Base-by-base conservation (phyloP, 2,888 invertebrate species). In the Mamestra brassicae region DNA sequence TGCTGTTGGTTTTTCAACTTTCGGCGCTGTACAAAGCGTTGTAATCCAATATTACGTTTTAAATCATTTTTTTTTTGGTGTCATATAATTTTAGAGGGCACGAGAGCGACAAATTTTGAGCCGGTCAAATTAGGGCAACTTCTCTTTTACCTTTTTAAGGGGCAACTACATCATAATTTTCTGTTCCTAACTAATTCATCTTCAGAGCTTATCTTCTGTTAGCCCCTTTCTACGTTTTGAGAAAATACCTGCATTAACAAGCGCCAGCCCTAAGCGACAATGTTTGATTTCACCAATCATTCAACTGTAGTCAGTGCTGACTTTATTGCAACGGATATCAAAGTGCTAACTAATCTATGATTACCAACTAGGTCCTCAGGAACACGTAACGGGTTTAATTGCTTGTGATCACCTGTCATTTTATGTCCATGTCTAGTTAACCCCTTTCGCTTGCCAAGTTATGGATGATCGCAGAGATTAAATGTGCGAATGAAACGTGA, bases 331-430 rank as follows among this genome's bases (percentile, higher is more conserved):
- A 36, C 61, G 82, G 84, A 75, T 72, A 82, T 73, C 70, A 58
- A 63, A 60, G 64, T 75, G 67, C 75, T 75, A 75, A 83, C 64
- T 73, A 80, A 68, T 67, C 65, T 64, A 13, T 58, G 72, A 83
- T 72, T 71, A 75, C 50, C 38, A 26, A 50, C 54, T 65, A 15
- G 58, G 64, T 63, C 26, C n/a, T 26, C 57, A 34, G 64, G 5
- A n/a, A 60, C 63, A 71, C 60, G 36, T 72, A 55, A 70, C 52
- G 34, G 17, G 38, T 62, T 66, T 80, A 74, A 83, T 83, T 63
- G 17, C 15, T 50, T 50, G 6, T 50, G 67, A 80, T 64, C 54
- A 50, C 38, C 64, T 71, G 81, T 61, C 64, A 71, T 71, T 78
- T 83, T 65, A n/a, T 74, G n/a, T 64, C 47, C 11, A 67, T 60